Percentiles rank a stretch among this genome's conserved stretches.
Conservation (phyloP, 2,113 vertebrate genomes). For the Echinops telfairi region DNA sequence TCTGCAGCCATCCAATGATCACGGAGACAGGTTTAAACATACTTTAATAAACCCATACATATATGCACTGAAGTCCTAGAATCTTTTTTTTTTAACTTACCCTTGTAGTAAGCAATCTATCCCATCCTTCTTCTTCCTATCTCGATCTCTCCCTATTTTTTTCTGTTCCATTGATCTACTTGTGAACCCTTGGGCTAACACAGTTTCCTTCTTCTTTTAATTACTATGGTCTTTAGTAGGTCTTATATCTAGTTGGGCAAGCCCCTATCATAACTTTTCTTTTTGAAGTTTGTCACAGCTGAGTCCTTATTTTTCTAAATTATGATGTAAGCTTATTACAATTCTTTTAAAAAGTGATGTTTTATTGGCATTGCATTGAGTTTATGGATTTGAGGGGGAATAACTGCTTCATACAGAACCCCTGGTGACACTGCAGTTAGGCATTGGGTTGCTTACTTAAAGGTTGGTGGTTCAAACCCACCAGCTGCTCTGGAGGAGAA, state of each 20-base stretch:
- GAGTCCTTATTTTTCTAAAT: slow-evolving; percentile 9
- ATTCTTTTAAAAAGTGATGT: neutral
- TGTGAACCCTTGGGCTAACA: neutral
- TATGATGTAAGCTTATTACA: slow-evolving; percentile 6
- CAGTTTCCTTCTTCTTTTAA: neutral
- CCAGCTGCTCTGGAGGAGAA: no score
- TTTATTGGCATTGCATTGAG: slow-evolving; percentile 16
- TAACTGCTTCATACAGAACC: neutral
- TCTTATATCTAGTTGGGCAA: neutral
- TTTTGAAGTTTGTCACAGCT: slow-evolving; percentile 6
- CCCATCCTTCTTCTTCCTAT: neutral
- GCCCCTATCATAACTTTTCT: neutral
- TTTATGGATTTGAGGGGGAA: slow-evolving; percentile 13
- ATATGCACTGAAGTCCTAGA: no score
- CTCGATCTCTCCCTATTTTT: neutral
- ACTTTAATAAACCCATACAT: no score
- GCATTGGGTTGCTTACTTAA: no score
- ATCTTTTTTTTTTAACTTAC: no score
- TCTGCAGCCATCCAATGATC: no score
- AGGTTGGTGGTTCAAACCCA: no score
- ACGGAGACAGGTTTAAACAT: no score
- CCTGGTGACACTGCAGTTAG: no score
- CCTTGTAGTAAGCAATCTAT: neutral
- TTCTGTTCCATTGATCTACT: neutral
- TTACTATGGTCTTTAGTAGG: neutral